Conservation (phyloP, 2,113 vertebrate species). For the Lagopus muta region DNA sequence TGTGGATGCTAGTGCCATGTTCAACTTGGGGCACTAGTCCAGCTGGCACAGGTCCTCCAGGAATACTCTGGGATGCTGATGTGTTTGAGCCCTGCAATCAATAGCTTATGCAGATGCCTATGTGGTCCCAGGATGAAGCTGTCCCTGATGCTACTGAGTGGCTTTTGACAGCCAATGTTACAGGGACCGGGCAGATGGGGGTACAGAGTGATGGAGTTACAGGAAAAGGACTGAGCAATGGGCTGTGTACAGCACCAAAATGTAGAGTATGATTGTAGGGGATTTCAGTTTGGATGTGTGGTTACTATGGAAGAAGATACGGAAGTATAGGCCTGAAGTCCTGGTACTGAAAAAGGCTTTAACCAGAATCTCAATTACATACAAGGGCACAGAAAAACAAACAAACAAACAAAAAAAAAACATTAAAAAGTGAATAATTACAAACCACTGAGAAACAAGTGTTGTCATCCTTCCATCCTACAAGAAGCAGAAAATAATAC, state of each 20-base stretch:
- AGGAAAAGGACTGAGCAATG: rapidly evolving
- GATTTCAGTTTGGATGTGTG: not conserved
- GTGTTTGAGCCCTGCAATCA: not conserved
- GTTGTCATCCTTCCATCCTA: not conserved
- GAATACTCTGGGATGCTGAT: not conserved
- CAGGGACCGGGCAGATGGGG: not conserved
- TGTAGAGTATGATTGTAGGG: not conserved
- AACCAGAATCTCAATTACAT: not conserved
- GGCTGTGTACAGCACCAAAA: not conserved
- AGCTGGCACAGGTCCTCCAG: not conserved
- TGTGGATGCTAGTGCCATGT: not conserved
- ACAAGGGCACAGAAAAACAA: not conserved
- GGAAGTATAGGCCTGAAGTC: not conserved
- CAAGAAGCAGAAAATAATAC: not conserved
- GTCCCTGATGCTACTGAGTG: not conserved
- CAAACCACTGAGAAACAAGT: not conserved
- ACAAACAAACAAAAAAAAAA: not conserved
- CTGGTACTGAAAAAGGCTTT: not conserved
- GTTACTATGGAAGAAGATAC: not conserved
- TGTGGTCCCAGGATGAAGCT: not conserved
- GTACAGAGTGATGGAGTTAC: too few relatives aligned
- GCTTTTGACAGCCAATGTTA: not conserved
- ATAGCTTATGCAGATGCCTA: not conserved
- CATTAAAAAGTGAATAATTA: not conserved
- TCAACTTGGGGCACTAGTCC: rapidly evolving